Base-by-base conservation (phyloP, 2,888 invertebrate species). In the Caenorhabditis angaria region DNA sequence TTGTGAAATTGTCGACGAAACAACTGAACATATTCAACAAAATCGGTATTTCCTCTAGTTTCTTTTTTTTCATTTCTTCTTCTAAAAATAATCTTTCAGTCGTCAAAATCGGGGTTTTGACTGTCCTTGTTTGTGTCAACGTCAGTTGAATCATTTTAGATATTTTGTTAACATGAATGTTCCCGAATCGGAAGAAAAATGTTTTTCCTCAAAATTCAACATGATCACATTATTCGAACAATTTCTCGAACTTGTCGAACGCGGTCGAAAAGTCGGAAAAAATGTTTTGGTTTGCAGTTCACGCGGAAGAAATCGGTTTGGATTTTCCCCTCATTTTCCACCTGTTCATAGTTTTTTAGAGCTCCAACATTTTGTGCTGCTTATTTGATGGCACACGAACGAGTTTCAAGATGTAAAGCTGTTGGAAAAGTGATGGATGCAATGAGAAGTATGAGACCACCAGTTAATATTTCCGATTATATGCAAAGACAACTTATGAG, bases 1-100 rank as follows among this genome's bases (percentile, higher is more conserved):
- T n/a, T 86, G 89, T 8, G 89, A 89, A 77, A 84, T 89, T 48
- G 88, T 87, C 55, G 83, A 84, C 24, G 66, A 67, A 48, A 68
- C 63, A 14, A 68, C 55, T 50, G 65, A 65, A 24, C 60, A 65
- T 22, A 61, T 60, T 54, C 69, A 72, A 18, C 64, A 70, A 18
- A 67, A 59, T 18, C 66, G 70, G 70, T 63, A 56, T 56, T 63
- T 22, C 18, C 8, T 48, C 29, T 20, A 35, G 47, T n/a, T 50
- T 47, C 10, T 50, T 6, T 50, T 27, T 27, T 24, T 25, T 12
- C 25, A 3, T 2, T 14, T n/a, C 48, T 14, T 60, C 22, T 14
- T n/a, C 12, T 56, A 5, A 27, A 56, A 10, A 22, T n/a, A 28
- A 4, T 29, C 3, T 25, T n/a, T 35, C 61, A 72, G 72, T 65